A percentile compares a stretch with the other conserved stretches of the same genome.
These are phyloP conservation scores for Horisme vitalbata DNA, from an alignment of 2,888 invertebrate species.

Conservation along the genomic window DNA sequence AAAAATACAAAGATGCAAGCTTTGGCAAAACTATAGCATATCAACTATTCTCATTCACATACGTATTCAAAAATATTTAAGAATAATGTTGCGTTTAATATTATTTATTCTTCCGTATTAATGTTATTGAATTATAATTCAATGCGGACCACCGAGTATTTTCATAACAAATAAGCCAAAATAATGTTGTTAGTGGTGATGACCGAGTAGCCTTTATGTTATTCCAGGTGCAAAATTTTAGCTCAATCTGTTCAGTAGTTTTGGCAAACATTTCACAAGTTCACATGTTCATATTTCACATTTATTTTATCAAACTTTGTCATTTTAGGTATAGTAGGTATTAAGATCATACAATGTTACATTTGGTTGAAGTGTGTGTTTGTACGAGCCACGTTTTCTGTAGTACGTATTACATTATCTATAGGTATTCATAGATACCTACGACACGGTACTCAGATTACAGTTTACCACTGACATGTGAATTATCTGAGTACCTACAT, in stretches of 20 bases:
- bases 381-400: conserved; percentile 17
- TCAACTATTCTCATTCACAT: too few relatives aligned
- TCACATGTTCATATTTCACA: too few relatives aligned
- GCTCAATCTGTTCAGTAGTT: too few relatives aligned
- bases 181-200: background rate
- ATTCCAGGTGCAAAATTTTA: too few relatives aligned
- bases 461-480: conserved; percentile 47
- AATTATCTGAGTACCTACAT: conserved; percentile 41
- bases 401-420: conserved; percentile 20
- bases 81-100: too few relatives aligned
- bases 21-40: background rate
- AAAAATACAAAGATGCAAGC: background rate
- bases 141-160: background rate
- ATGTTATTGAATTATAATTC: too few relatives aligned
- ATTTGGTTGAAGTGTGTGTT: conserved; percentile 4
- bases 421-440: conserved; percentile 10
- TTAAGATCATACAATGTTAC: too few relatives aligned
- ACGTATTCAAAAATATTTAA: too few relatives aligned
- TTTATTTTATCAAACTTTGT: too few relatives aligned
- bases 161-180: background rate
- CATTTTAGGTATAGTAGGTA: too few relatives aligned
- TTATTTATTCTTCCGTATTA: too few relatives aligned
- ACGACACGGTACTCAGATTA: conserved; percentile 43
- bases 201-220: background rate
- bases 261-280: too few relatives aligned